phyloP scores from a whole-genome alignment of 2,888 invertebrate species.

The Leptopilina myrica region DNA sequence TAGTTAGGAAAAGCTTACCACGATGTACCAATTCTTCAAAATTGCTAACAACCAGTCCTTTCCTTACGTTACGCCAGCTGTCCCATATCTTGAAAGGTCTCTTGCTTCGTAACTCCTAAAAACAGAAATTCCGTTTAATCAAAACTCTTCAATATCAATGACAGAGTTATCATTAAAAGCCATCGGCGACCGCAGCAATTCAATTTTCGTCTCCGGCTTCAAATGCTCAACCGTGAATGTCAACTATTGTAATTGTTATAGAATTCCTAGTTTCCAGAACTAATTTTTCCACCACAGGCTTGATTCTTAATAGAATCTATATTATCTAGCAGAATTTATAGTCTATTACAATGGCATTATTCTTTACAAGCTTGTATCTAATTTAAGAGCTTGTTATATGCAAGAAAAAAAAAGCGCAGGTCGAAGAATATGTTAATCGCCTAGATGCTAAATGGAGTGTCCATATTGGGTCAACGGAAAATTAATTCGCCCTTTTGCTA shows the following conservation, averaged over 20 bases:
- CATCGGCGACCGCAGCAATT: constrained; percentile 5
- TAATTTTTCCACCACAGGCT: too few species aligned
- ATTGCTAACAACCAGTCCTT: constrained; percentile 94
- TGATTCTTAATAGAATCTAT: too few species aligned
- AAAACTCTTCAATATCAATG: constrained; percentile 7
- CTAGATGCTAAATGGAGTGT: constrained; percentile 70
- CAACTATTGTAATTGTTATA: too few species aligned
- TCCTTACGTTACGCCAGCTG: constrained; percentile 94
- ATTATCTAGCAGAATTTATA: not conserved
- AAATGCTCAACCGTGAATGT: not conserved
- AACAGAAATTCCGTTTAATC: constrained; percentile 39
- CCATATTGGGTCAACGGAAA: constrained; percentile 66
- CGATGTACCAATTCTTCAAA: constrained; percentile 92
- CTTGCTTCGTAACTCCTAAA: constrained; percentile 94
- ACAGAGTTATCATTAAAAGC: not conserved
- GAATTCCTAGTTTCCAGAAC: too few species aligned
- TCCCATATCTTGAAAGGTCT: constrained; percentile 98
- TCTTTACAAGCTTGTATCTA: constrained; percentile 4
- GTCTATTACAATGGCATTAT: not conserved
- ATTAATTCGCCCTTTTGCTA: constrained; percentile 64
- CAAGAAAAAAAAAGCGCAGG: not conserved
- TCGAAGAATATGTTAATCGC: constrained; percentile 56
- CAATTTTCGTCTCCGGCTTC: not conserved
- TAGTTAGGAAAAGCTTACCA: constrained; percentile 78
- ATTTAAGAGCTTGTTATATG: constrained; percentile 21